Evolutionary conservation across 2,888 invertebrate genomes (phyloP).

Genomic region (Shargacucullia verbasci): DNA sequence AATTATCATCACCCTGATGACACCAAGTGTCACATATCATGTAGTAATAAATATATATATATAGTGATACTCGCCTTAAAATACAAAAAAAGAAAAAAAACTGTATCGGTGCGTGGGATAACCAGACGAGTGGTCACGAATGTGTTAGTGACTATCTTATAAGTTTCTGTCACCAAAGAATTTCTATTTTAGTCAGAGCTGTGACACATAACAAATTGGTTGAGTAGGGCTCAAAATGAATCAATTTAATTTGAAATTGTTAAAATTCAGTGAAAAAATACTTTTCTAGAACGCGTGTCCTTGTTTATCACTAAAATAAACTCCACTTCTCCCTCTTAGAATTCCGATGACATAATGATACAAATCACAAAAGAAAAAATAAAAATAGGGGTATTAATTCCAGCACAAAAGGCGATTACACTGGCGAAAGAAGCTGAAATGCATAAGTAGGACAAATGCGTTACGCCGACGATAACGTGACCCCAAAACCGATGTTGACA

Average conservation of each 20-base stretch:
- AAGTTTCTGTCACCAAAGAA: neutral
- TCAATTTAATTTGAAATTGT: too few relatives aligned
- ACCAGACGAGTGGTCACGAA: neutral
- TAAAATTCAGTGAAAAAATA: too few relatives aligned
- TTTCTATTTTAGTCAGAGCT: conserved; percentile 3
- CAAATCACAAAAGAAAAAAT: neutral
- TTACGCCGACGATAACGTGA: conserved; percentile 34
- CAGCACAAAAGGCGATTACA: conserved; percentile 37
- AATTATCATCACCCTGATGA: too few relatives aligned
- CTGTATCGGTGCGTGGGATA: conserved; percentile 2
- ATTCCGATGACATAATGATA: neutral
- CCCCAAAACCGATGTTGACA: conserved; percentile 50
- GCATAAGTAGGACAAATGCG: conserved; percentile 44
- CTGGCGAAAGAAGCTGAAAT: conserved; percentile 24
- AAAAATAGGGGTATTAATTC: conserved; percentile 11
- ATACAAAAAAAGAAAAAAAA: too few relatives aligned
- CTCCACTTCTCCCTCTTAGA: too few relatives aligned
- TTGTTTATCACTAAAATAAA: too few relatives aligned
- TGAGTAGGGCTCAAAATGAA: too few relatives aligned
- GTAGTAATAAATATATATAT: too few relatives aligned
- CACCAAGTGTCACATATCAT: too few relatives aligned
- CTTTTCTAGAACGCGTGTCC: too few relatives aligned
- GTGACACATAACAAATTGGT: too few relatives aligned
- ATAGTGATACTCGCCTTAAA: too few relatives aligned
- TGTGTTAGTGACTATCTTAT: neutral